Evolutionary conservation across 2,113 vertebrate genomes (phyloP), one percentile per base, ranked within the genome.

Genomic region (Chunga burmeisteri): DNA sequence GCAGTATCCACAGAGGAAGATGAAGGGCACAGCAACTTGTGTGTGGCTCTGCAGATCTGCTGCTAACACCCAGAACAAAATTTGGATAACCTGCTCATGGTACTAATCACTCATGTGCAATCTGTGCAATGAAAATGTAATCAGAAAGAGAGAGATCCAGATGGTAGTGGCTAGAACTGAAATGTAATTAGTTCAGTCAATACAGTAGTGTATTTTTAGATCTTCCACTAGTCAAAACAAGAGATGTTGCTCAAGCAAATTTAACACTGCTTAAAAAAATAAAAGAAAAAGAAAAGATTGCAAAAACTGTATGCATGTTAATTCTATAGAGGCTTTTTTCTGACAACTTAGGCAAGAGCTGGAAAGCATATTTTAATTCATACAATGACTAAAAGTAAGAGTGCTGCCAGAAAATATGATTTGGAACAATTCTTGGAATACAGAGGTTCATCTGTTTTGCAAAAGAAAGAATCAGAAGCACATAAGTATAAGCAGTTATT

Each of bases 381-480:
- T 97, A 97, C 91, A 95, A 97, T 94, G 94, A 96, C 97, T 97
- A 96, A 95, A 98, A 97, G 93, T 87, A 58, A 96, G 44, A 91
- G 63, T n/a, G 77, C 61, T 98, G 98, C 98, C 98, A 98, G 96
- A 95, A 97, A 98, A 96, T 92, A 96, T 82, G 83, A 98, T 97
- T 97, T 98, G 97, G 98, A 94, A 92, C 89, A 92, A 86, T 92
- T 94, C 68, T 85, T 94, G 93, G 93, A 94, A 98, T 98, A 98
- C 96, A 98, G 96, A 97, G 94, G 97, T 97, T 98, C 98, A 97
- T 98, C 96, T 98, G 97, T 98, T 98, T 98, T 97, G 97, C 97
- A 97, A 98, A 97, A 90, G 71, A 91, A 93, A 93, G 78, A 88
- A 92, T 96, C 91, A 98, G 98, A 98, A 98, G 98, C 98, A 96